Percentiles rank a stretch among this genome's conserved stretches.
These are phyloP conservation scores for Thymelicus acteon DNA, from an alignment of 2,888 invertebrate species.

Conservation along the genomic window DNA sequence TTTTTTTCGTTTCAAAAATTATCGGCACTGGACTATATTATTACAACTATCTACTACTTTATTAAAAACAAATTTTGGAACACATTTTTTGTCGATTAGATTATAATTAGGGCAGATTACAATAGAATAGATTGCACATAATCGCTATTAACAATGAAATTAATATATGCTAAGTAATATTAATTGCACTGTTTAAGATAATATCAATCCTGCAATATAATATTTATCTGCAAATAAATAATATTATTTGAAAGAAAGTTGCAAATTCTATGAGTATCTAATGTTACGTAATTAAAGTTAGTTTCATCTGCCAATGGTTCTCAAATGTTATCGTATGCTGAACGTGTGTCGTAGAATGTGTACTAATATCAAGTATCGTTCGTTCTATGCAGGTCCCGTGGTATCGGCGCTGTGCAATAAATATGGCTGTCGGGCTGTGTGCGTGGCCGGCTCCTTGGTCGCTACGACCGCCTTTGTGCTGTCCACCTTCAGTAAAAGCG, in stretches of 20 bases:
- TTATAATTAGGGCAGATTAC: neutral
- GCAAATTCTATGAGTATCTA: too few relatives aligned
- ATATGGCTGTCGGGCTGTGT: slow-evolving; percentile 97
- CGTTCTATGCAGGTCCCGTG: slow-evolving; percentile 89
- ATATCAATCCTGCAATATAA: slow-evolving; percentile 34
- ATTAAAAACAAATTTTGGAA: too few relatives aligned
- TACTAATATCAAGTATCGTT: neutral
- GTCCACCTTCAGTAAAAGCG: slow-evolving; percentile 93
- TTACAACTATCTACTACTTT: too few relatives aligned
- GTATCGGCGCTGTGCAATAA: slow-evolving; percentile 98
- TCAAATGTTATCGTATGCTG: too few relatives aligned
- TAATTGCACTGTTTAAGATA: neutral
- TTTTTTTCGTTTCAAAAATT: too few relatives aligned
- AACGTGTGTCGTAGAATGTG: neutral
- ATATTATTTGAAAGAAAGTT: too few relatives aligned
- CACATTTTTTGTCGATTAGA: neutral
- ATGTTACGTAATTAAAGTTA: too few relatives aligned
- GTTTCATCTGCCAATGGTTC: too few relatives aligned
- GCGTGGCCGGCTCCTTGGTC: slow-evolving; percentile 95
- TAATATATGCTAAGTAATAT: neutral
- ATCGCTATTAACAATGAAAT: neutral
- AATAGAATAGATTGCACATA: slow-evolving; percentile 1
- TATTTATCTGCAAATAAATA: too few relatives aligned
- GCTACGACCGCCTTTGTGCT: slow-evolving; percentile 93
- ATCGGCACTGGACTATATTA: too few relatives aligned